A percentile compares a stretch with the other conserved stretches of the same genome.
These are phyloP conservation scores for Puma concolor DNA, from an alignment of 2,113 vertebrate genomes.

Conservation along the genomic window DNA sequence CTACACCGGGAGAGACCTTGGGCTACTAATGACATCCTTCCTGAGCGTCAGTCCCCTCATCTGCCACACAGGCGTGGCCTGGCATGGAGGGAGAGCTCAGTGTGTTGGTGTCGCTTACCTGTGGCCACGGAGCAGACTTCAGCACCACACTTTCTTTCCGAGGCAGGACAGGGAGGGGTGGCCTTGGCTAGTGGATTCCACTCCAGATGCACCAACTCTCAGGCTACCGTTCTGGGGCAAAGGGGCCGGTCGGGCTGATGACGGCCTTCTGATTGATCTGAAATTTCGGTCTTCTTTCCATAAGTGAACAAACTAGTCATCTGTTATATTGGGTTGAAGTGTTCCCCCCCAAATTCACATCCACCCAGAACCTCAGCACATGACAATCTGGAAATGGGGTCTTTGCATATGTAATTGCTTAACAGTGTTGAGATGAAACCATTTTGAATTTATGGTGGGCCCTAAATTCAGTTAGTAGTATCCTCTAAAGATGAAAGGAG, in stretches of 20 bases:
- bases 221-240: neutral
- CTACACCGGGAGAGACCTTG: neutral
- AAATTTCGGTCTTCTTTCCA: neutral
- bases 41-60: neutral
- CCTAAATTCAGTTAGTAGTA: neutral
- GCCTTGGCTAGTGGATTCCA: no score
- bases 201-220: neutral
- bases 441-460: neutral
- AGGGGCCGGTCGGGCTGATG: neutral
- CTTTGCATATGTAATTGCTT: neutral
- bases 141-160: neutral
- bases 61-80: neutral
- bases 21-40: neutral
- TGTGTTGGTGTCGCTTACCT: rapidly evolving
- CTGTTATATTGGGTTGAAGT: neutral
- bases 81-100: rapidly evolving
- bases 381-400: neutral
- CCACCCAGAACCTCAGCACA: neutral
- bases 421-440: neutral
- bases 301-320: neutral
- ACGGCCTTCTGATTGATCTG: neutral
- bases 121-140: neutral
- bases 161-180: neutral
- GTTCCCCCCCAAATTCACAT: neutral
- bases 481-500: no score